Base-by-base conservation (phyloP, 2,888 invertebrate genomes). In the Coelogynopora nodosa region DNA sequence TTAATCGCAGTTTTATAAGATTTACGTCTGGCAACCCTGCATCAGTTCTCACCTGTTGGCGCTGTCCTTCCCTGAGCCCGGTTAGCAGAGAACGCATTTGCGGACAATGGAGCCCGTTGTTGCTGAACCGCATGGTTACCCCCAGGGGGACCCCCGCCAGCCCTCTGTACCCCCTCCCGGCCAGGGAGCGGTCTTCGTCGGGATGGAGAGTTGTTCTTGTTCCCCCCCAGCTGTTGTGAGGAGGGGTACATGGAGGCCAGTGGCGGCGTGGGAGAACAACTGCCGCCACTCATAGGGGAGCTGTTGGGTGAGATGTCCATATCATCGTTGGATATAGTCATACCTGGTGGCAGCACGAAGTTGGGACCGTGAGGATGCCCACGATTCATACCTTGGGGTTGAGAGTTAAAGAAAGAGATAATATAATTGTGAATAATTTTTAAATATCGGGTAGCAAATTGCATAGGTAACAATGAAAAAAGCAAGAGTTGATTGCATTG, bases 281-380 rank as follows among this genome's bases (percentile, higher is more conserved):
- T 85, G 49, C 85, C 85, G 5, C 85, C 67, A 27, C 67, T 67
- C 67, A 85, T 30, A n/a, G 91, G 90, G 0, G 90, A 96, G 91
- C 96, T 96, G 90, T 95, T 95, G 23, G 96, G 96, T 87, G 96
- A 97, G 90, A 97, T 96, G 91, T 97, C 97, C 96, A 97, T 96
- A 90, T 97, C 97, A 92, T 96, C 95, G 86, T 86, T 86, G 31
- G 82, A 74, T 5, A 74, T 23, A 26, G 74, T 74, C 74, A 74
- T 74, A 2, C 74, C 74, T n/a, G 74, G 18, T 10, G 74, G 74
- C 10, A 74, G 27, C 2, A 74, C 23, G 27, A 74, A 74, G 23
- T 26, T 26, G 23, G 74, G 23, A 23, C 10, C 10, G 27, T 26
- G 74, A 26, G 74, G 5, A 23, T 49, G 49, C 18, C 49, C 49